Percentiles rank a stretch among this genome's conserved stretches.
phyloP scores from a whole-genome alignment of 2,797 vertebrate genomes.

The Balearica regulorum region DNA sequence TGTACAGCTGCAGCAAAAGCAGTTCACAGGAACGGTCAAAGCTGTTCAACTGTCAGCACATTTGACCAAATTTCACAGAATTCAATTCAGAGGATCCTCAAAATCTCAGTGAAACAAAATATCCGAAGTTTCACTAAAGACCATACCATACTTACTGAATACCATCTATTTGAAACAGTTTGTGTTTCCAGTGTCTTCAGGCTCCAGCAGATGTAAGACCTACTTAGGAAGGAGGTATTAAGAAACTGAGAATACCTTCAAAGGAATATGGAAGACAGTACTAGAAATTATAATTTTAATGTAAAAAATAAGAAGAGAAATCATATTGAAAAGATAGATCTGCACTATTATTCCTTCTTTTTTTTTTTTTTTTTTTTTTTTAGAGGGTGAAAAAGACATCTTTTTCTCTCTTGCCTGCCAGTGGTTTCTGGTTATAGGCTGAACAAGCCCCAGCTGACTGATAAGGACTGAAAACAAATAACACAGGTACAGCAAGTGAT shows the following conservation, averaged over 20 bases:
- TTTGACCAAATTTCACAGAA: background rate
- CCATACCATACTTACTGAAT: background rate
- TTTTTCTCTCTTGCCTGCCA: background rate
- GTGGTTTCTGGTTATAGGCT: background rate
- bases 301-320: background rate
- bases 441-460: background rate
- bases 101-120: background rate
- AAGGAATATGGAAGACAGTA: background rate
- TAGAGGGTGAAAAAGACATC: background rate
- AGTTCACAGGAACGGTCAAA: background rate
- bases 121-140: background rate
- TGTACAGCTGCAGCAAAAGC: accelerated
- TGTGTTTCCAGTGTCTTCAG: background rate
- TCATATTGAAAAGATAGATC: background rate
- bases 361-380: background rate
- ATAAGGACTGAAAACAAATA: background rate
- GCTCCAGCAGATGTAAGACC: background rate
- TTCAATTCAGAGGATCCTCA: background rate
- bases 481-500: background rate
- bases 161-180: background rate
- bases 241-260: background rate
- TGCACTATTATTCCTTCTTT: background rate
- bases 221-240: background rate
- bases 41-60: background rate
- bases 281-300: background rate